Evolutionary conservation across 2,888 invertebrate species (phyloP).

Genomic region (Drosophila leonis): DNA sequence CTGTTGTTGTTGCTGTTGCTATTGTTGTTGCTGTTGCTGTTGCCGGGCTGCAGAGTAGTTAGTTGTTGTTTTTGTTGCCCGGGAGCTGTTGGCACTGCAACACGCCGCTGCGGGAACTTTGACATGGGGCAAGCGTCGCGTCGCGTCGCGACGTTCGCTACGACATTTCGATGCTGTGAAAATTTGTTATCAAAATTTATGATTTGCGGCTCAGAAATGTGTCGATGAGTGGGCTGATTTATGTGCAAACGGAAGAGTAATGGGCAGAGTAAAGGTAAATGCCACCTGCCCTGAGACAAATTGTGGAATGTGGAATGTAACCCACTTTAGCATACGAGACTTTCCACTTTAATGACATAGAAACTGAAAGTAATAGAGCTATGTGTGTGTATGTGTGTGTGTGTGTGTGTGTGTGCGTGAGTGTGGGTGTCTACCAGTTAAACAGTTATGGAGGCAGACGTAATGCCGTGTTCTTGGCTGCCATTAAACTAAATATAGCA

Average conservation of each 20-base stretch:
- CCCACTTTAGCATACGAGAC: constrained; percentile 58
- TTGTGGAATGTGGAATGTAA: constrained; percentile 47
- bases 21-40: constrained; percentile 36
- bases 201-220: constrained; percentile 60
- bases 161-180: constrained; percentile 63
- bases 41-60: constrained; percentile 27
- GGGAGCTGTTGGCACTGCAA: constrained; percentile 76
- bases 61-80: constrained; percentile 62
- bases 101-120: constrained; percentile 68
- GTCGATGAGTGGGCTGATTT: constrained; percentile 69
- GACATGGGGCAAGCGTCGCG: constrained; percentile 51
- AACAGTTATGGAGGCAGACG: constrained; percentile 36
- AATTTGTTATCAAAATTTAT: constrained; percentile 67
- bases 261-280: neutral
- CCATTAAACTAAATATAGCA: constrained; percentile 77
- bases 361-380: constrained; percentile 78
- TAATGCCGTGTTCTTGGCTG: constrained; percentile 66
- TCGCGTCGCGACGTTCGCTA: constrained; percentile 4
- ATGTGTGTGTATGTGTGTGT: constrained; percentile 26
- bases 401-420: constrained; percentile 16
- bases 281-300: constrained; percentile 9
- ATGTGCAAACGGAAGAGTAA: constrained; percentile 17
- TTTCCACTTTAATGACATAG: constrained; percentile 78
- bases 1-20: constrained; percentile 52
- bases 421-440: constrained; percentile 27